These are phyloP conservation scores for Pseudomyrmex pallidus DNA, from an alignment of 1,140 invertebrate genomes.

Conservation along the genomic window DNA sequence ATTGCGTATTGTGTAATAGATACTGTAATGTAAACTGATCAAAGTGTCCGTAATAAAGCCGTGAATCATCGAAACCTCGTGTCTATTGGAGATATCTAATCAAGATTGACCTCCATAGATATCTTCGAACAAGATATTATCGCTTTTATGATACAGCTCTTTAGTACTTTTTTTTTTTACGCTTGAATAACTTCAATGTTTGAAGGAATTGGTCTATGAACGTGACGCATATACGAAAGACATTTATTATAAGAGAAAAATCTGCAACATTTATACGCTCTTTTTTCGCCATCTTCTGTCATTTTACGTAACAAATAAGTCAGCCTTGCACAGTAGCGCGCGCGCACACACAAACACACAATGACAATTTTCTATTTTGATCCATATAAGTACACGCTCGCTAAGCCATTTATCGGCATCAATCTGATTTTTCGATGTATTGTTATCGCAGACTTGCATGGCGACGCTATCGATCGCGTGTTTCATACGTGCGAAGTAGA, in stretches of 20 bases:
- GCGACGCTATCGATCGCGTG: slow-evolving; percentile 31
- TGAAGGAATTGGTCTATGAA: not conserved
- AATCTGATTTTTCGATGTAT: slow-evolving; percentile 39
- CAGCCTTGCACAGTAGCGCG: not conserved
- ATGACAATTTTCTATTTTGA: not conserved
- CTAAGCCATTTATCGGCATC: not conserved
- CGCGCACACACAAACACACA: not conserved
- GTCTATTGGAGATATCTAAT: slow-evolving; percentile 26
- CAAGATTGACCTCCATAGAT: slow-evolving; percentile 36
- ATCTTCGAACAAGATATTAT: slow-evolving; percentile 15
- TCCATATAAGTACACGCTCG: not conserved
- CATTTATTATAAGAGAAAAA: slow-evolving; percentile 4
- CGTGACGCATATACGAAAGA: not conserved
- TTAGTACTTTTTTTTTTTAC: not conserved
- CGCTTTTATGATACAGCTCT: slow-evolving; percentile 17
- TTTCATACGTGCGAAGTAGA: slow-evolving; percentile 18
- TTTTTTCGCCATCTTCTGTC: not conserved
- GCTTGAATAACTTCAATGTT: not conserved
- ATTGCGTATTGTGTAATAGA: slow-evolving; percentile 32
- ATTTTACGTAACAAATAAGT: slow-evolving; percentile 19
- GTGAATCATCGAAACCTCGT: not conserved
- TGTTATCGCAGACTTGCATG: slow-evolving; percentile 7
- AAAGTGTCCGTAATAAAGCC: not conserved
- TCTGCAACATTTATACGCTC: not conserved
- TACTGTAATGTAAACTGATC: not conserved